A percentile compares a stretch with the other conserved stretches of the same genome.
These are phyloP conservation scores for Monomorium pharaonis DNA, from an alignment of 1,140 invertebrate genomes.

Conservation along the genomic window DNA sequence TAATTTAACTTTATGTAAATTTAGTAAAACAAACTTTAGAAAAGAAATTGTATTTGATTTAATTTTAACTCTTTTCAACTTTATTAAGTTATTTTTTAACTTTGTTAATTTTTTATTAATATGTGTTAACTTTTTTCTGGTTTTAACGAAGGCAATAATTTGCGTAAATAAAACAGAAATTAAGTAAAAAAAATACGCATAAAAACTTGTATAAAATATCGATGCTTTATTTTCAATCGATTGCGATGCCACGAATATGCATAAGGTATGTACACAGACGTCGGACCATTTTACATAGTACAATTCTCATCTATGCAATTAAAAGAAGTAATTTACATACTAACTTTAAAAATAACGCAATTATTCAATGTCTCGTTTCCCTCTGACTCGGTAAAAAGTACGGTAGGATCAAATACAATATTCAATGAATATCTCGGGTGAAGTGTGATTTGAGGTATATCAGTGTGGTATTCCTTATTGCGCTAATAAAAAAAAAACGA, in stretches of 20 bases:
- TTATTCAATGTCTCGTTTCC: slow-evolving; percentile 59
- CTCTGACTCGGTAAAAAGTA: slow-evolving; percentile 66
- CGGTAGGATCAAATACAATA: slow-evolving; percentile 43
- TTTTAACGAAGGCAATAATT: not conserved
- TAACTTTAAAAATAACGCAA: slow-evolving; percentile 74
- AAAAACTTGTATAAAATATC: slow-evolving; percentile 79
- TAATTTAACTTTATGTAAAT: not conserved
- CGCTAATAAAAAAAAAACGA: slow-evolving; percentile 41
- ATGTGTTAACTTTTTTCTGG: too few species aligned
- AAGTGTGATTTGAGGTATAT: slow-evolving; percentile 79
- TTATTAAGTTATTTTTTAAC: too few species aligned
- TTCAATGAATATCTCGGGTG: slow-evolving; percentile 47
- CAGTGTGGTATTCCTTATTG: slow-evolving; percentile 77
- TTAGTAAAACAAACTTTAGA: not conserved
- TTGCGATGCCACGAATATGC: slow-evolving; percentile 70
- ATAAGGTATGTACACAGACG: slow-evolving; percentile 77
- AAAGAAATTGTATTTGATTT: not conserved
- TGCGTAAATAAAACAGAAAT: not conserved
- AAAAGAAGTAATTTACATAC: slow-evolving; percentile 71
- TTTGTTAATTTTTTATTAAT: too few species aligned
- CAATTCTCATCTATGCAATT: slow-evolving; percentile 74
- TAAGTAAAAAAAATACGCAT: not conserved
- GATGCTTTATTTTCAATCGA: slow-evolving; percentile 82
- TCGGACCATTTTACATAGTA: slow-evolving; percentile 74
- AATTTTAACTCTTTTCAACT: too few species aligned